A percentile compares a stretch with the other conserved stretches of the same genome.
These are phyloP conservation scores for Chrysemys picta DNA, from an alignment of 2,113 vertebrate species.

Conservation along the genomic window DNA sequence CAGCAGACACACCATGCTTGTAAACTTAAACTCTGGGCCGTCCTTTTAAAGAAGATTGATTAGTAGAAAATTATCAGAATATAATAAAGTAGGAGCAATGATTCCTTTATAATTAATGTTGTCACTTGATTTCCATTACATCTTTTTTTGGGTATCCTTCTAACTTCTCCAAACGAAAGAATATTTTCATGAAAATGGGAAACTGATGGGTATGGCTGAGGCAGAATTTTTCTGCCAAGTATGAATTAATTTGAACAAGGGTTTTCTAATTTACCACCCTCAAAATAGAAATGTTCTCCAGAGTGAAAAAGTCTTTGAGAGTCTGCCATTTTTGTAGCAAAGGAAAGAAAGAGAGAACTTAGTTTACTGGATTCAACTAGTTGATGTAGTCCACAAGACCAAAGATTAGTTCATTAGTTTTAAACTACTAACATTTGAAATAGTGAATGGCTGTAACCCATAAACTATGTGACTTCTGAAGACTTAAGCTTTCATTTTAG, in stretches of 20 bases:
- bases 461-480: background rate
- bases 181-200: background rate
- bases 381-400: background rate
- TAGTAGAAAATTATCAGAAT: background rate
- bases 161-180: background rate
- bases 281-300: background rate
- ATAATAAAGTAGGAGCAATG: background rate
- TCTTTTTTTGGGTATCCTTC: conserved; percentile 4
- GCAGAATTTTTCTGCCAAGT: background rate
- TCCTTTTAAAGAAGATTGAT: background rate
- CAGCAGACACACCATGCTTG: background rate
- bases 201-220: background rate
- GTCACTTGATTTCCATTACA: background rate
- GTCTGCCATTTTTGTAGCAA: background rate
- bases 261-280: conserved; percentile 4
- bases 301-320: background rate
- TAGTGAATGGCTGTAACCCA: background rate
- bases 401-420: background rate
- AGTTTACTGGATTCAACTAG: background rate
- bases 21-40: background rate
- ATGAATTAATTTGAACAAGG: background rate
- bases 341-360: fast-evolving
- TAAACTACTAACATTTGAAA: background rate
- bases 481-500: background rate
- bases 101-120: background rate